Conservation (phyloP, 1,140 invertebrate species). For the Drosophila dunni region DNA sequence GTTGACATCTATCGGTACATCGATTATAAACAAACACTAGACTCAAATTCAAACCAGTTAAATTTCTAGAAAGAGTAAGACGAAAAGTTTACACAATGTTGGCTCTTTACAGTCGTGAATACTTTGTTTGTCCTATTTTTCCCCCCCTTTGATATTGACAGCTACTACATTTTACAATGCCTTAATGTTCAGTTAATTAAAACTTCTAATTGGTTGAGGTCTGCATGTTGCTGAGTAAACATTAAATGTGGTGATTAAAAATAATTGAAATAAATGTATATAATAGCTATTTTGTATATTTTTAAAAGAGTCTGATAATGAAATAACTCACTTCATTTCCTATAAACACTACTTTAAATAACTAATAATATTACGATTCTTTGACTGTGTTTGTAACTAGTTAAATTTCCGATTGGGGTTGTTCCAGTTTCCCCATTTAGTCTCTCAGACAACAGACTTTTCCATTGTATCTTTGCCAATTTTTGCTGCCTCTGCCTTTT, state of each 20-base stretch:
- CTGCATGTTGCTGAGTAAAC: neutral
- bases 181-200: conserved; percentile 75
- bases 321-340: neutral
- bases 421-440: neutral
- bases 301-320: neutral
- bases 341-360: too few relatives aligned
- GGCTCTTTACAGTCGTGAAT: too few relatives aligned
- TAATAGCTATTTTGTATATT: too few relatives aligned
- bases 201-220: conserved; percentile 64
- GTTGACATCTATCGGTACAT: too few relatives aligned
- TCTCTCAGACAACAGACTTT: conserved; percentile 11
- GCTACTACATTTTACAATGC: conserved; percentile 53
- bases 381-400: neutral
- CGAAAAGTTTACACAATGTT: too few relatives aligned
- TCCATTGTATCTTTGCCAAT: conserved; percentile 12
- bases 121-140: too few relatives aligned
- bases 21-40: too few relatives aligned
- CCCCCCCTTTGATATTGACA: conserved; percentile 19
- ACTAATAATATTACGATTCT: too few relatives aligned
- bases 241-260: neutral
- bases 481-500: conserved; percentile 17
- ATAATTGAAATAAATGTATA: too few relatives aligned
- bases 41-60: too few relatives aligned
- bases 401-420: neutral
- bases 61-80: too few relatives aligned